Base-by-base conservation (phyloP, 2,888 invertebrate genomes). In the Papilio gigon region DNA sequence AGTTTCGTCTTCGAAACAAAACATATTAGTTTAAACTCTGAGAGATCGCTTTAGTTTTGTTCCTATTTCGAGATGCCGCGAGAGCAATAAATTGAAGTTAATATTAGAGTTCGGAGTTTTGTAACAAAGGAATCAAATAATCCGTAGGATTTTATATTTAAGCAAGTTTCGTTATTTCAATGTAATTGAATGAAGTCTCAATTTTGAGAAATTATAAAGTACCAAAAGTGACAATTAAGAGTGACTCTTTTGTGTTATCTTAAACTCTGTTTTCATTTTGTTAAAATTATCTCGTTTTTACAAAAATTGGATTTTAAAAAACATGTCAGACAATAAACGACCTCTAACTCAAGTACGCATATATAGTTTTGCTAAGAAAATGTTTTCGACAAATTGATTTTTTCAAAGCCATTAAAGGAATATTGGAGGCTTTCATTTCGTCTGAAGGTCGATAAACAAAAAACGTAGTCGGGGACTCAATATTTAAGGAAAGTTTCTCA, bases 361-460 rank as follows among this genome's bases (percentile, higher is more conserved):
- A 11, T n/a, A 27, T 11, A n/a, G 11, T 42, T 9, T 8, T 9
- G 11, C 9, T 30, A 17, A 56, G n/a, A 56, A 56, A 56, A 25
- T 17, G 9, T 30, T 56, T 53, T 56, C 17, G 5, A 17, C 30
- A 30, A 56, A 56, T 56, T 56, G 27, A 30, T 56, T 56, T 30
- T 60, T 50, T 25, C 17, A 20, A 12, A 27, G 22, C 27, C 30
- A 40, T 62, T 56, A 56, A 42, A 56, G 22, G 33, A 14, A 40
- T 58, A 68, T 68, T 56, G 37, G 25, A 27, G 27, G n/a, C 14
- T 40, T 60, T 64, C 40, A 65, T 64, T 64, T 62, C 25, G 60
- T 68, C 64, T 33, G 25, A 68, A 68, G 68, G 68, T 65, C 64
- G 47, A 50, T 44, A 25, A 68, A 64, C 59, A 68, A 68, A 56